A percentile compares a stretch with the other conserved stretches of the same genome.
phyloP scores from a whole-genome alignment of 2,888 invertebrate genomes.

The Brenthis hecate region DNA sequence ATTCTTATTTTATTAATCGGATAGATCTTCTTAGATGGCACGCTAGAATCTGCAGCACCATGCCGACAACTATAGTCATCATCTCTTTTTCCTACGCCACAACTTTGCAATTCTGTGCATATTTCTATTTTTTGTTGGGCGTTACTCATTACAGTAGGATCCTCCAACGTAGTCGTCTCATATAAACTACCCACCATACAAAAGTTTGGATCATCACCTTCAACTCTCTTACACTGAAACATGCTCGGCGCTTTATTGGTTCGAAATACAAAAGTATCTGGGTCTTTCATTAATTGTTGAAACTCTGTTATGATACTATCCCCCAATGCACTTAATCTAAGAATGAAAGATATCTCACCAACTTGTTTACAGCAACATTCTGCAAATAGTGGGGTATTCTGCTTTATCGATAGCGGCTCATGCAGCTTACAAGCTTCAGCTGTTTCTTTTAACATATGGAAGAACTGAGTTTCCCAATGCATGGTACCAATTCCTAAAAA shows the following conservation, averaged over 20 bases:
- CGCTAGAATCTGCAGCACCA: slow-evolving; percentile 36
- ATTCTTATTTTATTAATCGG: slow-evolving; percentile 68
- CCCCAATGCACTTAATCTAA: slow-evolving; percentile 78
- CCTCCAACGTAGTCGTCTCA: slow-evolving; percentile 72
- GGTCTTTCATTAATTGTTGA: slow-evolving; percentile 67
- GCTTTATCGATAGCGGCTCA: slow-evolving; percentile 64
- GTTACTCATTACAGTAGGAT: slow-evolving; percentile 57
- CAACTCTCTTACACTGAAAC: slow-evolving; percentile 68
- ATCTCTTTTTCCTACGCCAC: slow-evolving; percentile 50
- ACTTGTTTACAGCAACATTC: slow-evolving; percentile 66
- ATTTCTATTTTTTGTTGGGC: slow-evolving; percentile 64
- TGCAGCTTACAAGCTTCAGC: slow-evolving; percentile 58
- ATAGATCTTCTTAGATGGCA: slow-evolving; percentile 54
- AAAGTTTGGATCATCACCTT: slow-evolving; percentile 72
- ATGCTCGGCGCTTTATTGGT: slow-evolving; percentile 73
- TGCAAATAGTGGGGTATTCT: slow-evolving; percentile 51
- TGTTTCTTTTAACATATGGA: slow-evolving; percentile 72
- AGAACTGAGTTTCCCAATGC: slow-evolving; percentile 75
- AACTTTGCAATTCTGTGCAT: slow-evolving; percentile 70
- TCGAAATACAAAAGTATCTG: slow-evolving; percentile 69
- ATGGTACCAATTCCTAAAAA: slow-evolving; percentile 72
- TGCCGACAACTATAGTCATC: slow-evolving; percentile 51
- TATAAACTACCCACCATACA: slow-evolving; percentile 71
- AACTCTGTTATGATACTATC: slow-evolving; percentile 72
- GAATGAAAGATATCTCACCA: slow-evolving; percentile 72